These are phyloP conservation scores for Nebria ingens DNA, from an alignment of 1,140 invertebrate genomes.

Conservation along the genomic window DNA sequence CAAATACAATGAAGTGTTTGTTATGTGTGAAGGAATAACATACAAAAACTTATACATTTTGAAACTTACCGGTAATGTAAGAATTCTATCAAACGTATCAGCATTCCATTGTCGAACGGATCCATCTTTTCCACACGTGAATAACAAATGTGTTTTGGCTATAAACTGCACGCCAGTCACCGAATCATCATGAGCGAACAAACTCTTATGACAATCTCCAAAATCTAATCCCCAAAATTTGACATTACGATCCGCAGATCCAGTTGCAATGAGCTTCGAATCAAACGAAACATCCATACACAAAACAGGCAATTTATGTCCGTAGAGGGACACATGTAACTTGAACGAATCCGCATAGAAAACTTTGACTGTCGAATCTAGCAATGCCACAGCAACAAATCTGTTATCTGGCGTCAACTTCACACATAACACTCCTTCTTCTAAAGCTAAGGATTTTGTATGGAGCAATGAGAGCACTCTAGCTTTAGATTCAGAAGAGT, in stretches of 20 bases:
- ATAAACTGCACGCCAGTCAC: slow-evolving; percentile 83
- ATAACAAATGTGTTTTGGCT: slow-evolving; percentile 86
- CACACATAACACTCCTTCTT: slow-evolving; percentile 77
- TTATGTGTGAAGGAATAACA: background rate
- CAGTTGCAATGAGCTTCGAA: slow-evolving; percentile 80
- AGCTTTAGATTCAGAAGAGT: slow-evolving; percentile 45
- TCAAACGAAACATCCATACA: slow-evolving; percentile 93
- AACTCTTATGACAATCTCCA: slow-evolving; percentile 85
- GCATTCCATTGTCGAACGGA: slow-evolving; percentile 96
- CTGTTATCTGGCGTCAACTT: slow-evolving; percentile 75
- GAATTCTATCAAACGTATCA: slow-evolving; percentile 83
- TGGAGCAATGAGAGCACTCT: slow-evolving; percentile 71
- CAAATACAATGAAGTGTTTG: slow-evolving; percentile 6
- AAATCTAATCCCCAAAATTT: slow-evolving; percentile 99
- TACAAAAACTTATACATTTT: slow-evolving; percentile 1
- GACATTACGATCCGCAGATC: slow-evolving; percentile 89
- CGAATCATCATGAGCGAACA: slow-evolving; percentile 83
- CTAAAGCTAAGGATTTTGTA: slow-evolving; percentile 69
- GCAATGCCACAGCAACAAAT: slow-evolving; percentile 78
- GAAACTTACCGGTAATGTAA: slow-evolving; percentile 68
- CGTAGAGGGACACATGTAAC: slow-evolving; percentile 85
- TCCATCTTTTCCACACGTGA: slow-evolving; percentile 87
- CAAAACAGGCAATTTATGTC: slow-evolving; percentile 89
- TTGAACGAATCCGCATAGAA: slow-evolving; percentile 92
- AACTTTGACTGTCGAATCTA: slow-evolving; percentile 92